phyloP scores from a whole-genome alignment of 1,140 invertebrate genomes.

The Drosophila santomea region DNA sequence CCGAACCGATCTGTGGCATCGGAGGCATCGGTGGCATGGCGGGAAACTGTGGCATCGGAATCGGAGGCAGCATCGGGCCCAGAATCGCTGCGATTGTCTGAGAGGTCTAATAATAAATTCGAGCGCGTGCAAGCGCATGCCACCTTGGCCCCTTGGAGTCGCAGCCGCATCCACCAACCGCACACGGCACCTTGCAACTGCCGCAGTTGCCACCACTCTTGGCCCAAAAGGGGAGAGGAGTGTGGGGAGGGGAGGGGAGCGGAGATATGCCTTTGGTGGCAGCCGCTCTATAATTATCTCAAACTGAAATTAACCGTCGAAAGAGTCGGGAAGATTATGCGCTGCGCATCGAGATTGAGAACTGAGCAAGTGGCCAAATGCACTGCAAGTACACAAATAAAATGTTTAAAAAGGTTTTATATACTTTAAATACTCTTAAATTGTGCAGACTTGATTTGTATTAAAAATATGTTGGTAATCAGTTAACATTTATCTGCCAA shows the following conservation, averaged over 20 bases:
- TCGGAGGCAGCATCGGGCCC: constrained; percentile 28
- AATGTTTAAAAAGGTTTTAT: no score
- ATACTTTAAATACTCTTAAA: no score
- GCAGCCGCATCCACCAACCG: background rate
- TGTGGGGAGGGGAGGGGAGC: background rate
- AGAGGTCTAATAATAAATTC: constrained; percentile 77
- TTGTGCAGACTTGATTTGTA: no score
- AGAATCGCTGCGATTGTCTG: constrained; percentile 45
- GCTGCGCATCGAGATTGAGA: constrained; percentile 62
- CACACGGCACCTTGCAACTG: constrained; percentile 31
- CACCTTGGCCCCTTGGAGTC: constrained; percentile 25
- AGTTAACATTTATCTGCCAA: no score
- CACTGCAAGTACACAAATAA: background rate
- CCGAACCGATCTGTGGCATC: constrained; percentile 52
- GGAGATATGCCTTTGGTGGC: constrained; percentile 57
- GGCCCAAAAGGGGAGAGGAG: background rate
- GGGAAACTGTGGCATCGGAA: constrained; percentile 16
- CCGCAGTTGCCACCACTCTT: constrained; percentile 17
- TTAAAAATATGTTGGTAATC: no score
- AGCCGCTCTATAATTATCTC: constrained; percentile 84
- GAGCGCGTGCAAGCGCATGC: constrained; percentile 78
- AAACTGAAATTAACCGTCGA: constrained; percentile 84
- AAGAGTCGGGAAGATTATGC: constrained; percentile 81
- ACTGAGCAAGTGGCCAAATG: constrained; percentile 25
- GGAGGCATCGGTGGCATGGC: constrained; percentile 12